Conservation (phyloP, 2,888 invertebrate genomes). For the Selenia dentaria region DNA sequence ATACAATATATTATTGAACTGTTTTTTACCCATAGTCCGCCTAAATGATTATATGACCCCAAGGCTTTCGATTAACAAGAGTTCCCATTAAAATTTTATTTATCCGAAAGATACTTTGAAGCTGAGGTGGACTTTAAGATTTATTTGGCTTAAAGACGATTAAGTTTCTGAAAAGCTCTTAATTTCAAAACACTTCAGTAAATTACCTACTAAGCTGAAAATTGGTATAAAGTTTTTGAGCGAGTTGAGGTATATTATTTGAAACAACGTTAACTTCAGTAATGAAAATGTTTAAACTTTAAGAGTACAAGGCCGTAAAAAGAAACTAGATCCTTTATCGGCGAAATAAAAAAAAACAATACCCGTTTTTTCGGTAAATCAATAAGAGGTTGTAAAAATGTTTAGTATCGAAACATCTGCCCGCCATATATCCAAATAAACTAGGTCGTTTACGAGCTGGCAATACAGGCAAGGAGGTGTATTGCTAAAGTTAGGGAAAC, state of each 20-base stretch:
- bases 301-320: no score
- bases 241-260: neutral
- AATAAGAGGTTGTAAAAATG: conserved; percentile 26
- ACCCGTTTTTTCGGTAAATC: conserved; percentile 13
- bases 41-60: neutral
- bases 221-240: conserved; percentile 16
- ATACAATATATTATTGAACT: no score
- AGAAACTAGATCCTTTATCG: no score
- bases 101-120: neutral
- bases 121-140: conserved; percentile 9
- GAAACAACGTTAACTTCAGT: neutral
- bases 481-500: conserved; percentile 33
- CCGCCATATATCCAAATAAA: conserved; percentile 31
- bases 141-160: conserved; percentile 22
- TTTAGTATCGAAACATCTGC: conserved; percentile 29
- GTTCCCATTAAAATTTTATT: neutral
- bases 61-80: neutral
- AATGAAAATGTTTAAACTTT: no score
- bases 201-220: conserved; percentile 23
- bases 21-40: neutral
- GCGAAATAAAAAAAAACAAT: no score
- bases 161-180: conserved; percentile 20
- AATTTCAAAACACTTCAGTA: conserved; percentile 22
- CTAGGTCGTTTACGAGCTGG: conserved; percentile 31
- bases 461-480: conserved; percentile 30